A percentile compares a stretch with the other conserved stretches of the same genome.
phyloP scores from a whole-genome alignment of 2,888 invertebrate genomes.

The Poecilus cupreus region DNA sequence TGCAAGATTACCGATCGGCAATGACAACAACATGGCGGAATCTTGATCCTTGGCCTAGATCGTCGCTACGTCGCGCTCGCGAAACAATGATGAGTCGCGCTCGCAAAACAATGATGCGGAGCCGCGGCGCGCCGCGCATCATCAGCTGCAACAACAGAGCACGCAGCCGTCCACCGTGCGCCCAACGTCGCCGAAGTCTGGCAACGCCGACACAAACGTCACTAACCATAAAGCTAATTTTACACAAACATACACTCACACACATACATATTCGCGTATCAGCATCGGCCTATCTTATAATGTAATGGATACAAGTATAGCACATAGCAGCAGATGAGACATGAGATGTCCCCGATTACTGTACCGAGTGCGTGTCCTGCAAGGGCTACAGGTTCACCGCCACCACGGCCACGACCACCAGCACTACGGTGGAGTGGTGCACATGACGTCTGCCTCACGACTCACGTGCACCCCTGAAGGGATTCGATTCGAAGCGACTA shows the following conservation, averaged over 20 bases:
- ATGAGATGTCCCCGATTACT: background rate
- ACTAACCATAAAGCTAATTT: slow-evolving; percentile 24
- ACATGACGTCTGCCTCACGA: slow-evolving; percentile 45
- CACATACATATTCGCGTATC: background rate
- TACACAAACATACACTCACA: slow-evolving; percentile 18
- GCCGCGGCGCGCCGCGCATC: background rate
- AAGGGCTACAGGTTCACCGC: background rate
- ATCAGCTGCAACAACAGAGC: background rate
- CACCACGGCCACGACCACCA: slow-evolving; percentile 3
- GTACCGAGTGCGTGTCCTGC: background rate
- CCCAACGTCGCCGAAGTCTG: background rate
- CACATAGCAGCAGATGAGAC: background rate
- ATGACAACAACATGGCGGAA: slow-evolving; percentile 59
- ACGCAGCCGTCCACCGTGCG: background rate
- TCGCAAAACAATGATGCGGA: slow-evolving; percentile 37
- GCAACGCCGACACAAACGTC: slow-evolving; percentile 44
- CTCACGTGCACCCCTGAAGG: slow-evolving; percentile 45
- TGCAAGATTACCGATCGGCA: slow-evolving; percentile 49
- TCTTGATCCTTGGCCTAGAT: slow-evolving; percentile 59
- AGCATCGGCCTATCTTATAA: background rate
- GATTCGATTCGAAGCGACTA: background rate
- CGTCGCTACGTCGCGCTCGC: background rate
- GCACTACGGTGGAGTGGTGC: slow-evolving; percentile 10
- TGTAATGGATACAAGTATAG: slow-evolving; percentile 10
- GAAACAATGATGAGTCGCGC: slow-evolving; percentile 29